Conservation (phyloP, 1,140 invertebrate genomes). For the Saxidomus purpurata region DNA sequence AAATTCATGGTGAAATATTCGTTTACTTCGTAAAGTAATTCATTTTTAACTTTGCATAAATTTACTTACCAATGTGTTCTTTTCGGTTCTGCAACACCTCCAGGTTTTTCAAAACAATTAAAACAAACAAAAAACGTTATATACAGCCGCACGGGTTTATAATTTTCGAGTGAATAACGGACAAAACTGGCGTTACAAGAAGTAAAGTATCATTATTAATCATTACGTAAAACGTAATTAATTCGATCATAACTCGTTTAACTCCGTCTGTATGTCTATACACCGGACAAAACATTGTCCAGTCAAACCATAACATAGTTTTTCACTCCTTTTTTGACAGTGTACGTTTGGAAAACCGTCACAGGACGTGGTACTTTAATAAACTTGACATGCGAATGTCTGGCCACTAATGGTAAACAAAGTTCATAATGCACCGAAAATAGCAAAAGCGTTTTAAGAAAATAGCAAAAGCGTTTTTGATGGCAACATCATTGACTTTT, state of each 20-base stretch:
- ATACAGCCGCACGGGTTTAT: too few relatives aligned
- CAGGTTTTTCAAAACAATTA: too few relatives aligned
- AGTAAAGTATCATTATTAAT: background rate
- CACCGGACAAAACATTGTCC: background rate
- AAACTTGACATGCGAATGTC: background rate
- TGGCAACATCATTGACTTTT: too few relatives aligned
- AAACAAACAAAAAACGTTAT: too few relatives aligned
- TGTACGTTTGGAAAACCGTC: background rate
- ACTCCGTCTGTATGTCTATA: background rate
- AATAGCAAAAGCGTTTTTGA: too few relatives aligned
- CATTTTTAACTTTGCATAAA: too few relatives aligned
- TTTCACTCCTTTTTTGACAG: conserved; percentile 23
- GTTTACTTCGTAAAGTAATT: too few relatives aligned
- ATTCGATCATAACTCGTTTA: background rate
- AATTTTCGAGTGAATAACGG: background rate
- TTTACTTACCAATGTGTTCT: too few relatives aligned
- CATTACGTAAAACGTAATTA: conserved; percentile 4
- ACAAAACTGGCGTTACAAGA: background rate
- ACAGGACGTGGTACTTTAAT: background rate
- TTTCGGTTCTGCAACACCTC: too few relatives aligned
- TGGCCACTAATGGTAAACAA: background rate
- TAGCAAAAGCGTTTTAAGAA: too few relatives aligned
- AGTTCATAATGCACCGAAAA: too few relatives aligned
- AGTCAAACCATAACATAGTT: background rate
- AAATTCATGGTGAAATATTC: too few relatives aligned